Evolutionary conservation across 2,113 vertebrate species (phyloP).

Genomic region (Plectropomus leopardus): DNA sequence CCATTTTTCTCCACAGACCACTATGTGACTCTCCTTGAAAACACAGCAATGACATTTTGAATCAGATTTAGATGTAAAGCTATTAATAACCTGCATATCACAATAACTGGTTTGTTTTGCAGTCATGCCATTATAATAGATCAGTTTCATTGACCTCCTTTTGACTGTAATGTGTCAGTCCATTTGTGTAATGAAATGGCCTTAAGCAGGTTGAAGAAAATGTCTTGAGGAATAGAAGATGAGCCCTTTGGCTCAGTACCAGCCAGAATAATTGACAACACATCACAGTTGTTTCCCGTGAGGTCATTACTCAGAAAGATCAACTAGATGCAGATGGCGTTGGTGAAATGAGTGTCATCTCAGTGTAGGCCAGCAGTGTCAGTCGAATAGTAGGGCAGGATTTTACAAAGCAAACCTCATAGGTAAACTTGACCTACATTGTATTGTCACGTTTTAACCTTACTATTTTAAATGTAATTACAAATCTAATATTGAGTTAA

Average conservation of each 20-base stretch:
- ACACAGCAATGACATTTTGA: constrained; percentile 27
- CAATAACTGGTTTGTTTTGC: constrained; percentile 36
- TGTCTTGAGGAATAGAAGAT: constrained; percentile 45
- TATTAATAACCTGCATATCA: constrained; percentile 1
- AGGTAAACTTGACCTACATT: constrained; percentile 6
- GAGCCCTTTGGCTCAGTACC: constrained; percentile 45
- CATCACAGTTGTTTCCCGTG: constrained; percentile 31
- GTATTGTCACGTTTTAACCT: not conserved
- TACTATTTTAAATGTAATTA: not conserved
- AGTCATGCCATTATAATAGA: not conserved
- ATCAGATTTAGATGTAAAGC: constrained; percentile 26
- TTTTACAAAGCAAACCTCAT: constrained; percentile 32
- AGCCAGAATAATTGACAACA: constrained; percentile 48
- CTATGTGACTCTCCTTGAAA: constrained; percentile 35
- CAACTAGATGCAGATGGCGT: constrained; percentile 21
- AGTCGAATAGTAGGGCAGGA: constrained; percentile 4
- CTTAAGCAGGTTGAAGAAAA: constrained; percentile 30
- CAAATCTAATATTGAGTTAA: constrained; percentile 13
- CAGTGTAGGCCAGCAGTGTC: constrained; percentile 23
- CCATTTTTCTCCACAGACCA: constrained; percentile 9
- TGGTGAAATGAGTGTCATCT: constrained; percentile 30
- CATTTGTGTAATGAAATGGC: constrained; percentile 51
- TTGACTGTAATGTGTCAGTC: constrained; percentile 40
- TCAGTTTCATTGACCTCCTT: constrained; percentile 34
- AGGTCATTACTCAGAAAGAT: constrained; percentile 39